Percentiles rank a stretch among this genome's conserved stretches.
Conservation (phyloP, 2,888 invertebrate genomes). For the Sisyra terminalis region DNA sequence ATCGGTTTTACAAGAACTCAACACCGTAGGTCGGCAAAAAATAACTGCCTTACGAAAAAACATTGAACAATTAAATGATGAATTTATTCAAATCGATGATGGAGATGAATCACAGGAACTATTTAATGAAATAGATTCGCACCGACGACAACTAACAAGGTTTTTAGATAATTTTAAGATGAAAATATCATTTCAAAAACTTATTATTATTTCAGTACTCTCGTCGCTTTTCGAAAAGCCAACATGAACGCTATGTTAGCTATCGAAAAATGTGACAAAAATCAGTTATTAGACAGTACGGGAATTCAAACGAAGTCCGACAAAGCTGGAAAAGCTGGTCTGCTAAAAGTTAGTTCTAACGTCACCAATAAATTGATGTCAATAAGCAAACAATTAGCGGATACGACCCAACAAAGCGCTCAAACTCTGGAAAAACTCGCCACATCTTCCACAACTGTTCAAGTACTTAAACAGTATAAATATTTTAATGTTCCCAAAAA, state of each 20-base stretch:
- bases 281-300: conserved; percentile 43
- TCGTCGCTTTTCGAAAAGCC: conserved; percentile 64
- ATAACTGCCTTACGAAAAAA: conserved; percentile 48
- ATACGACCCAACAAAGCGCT: conserved; percentile 75
- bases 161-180: conserved; percentile 6
- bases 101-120: conserved; percentile 32
- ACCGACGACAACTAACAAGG: conserved; percentile 46
- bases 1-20: conserved; percentile 50
- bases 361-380: conserved; percentile 74
- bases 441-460: conserved; percentile 49
- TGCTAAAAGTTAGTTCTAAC: conserved; percentile 53
- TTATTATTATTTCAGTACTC: conserved; percentile 31
- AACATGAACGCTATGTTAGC: conserved; percentile 62
- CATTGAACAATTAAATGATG: conserved; percentile 45
- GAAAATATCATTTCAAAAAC: no score
- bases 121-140: conserved; percentile 45
- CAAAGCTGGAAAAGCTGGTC: conserved; percentile 46
- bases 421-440: conserved; percentile 65
- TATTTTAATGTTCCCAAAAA: no score
- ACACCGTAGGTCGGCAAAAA: conserved; percentile 56
- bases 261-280: conserved; percentile 59
- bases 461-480: no score
- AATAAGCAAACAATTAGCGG: conserved; percentile 71
- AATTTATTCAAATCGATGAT: conserved; percentile 46
- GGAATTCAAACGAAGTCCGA: conserved; percentile 27